Conservation (phyloP, 2,888 invertebrate genomes). For the Drosophila gaucha region DNA sequence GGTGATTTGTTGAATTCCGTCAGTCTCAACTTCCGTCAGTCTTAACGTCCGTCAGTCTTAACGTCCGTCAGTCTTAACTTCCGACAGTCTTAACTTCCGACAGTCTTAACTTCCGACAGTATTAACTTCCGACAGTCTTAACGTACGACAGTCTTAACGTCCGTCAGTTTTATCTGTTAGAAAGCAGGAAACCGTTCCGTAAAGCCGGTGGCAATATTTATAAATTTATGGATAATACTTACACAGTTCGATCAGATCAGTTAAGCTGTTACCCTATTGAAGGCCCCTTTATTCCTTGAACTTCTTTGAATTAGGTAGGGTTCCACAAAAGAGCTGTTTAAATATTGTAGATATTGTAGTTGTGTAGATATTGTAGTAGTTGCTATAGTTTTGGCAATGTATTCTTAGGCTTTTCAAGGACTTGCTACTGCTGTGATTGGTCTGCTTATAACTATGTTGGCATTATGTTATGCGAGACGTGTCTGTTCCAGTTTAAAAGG, state of each 20-base stretch:
- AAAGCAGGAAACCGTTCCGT: neutral
- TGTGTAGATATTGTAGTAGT: too few species aligned
- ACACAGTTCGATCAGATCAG: too few species aligned
- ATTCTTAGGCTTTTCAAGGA: too few species aligned
- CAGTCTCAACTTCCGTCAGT: neutral
- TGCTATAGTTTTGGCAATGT: neutral
- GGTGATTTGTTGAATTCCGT: too few species aligned
- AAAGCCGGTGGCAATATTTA: neutral
- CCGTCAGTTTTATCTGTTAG: neutral
- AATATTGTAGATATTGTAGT: neutral
- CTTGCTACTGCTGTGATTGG: neutral
- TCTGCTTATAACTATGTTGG: conserved; percentile 16
- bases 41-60: neutral
- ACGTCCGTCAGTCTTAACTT: neutral
- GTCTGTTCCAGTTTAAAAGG: conserved; percentile 34
- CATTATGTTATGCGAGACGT: conserved; percentile 36
- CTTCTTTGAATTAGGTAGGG: neutral
- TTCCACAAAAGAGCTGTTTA: neutral
- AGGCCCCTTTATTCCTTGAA: neutral
- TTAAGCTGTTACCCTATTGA: neutral
- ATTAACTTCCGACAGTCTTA: neutral
- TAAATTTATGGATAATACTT: neutral
- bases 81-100: neutral
- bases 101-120: neutral
- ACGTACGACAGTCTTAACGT: neutral